Base-by-base conservation (phyloP, 1,140 invertebrate genomes). In the Pomacea maculata region DNA sequence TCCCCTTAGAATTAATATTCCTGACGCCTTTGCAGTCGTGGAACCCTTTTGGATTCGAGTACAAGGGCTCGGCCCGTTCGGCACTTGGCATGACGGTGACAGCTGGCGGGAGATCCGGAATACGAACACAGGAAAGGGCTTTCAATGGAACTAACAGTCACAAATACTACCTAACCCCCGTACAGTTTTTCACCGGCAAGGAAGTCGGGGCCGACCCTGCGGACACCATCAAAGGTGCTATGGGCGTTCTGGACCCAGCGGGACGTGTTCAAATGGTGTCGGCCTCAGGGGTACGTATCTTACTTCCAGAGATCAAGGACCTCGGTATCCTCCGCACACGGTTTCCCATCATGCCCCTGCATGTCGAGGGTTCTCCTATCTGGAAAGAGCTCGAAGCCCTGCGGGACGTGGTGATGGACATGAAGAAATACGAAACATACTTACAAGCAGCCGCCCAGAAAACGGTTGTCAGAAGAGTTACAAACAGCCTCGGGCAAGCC, bases 1-100 rank as follows among this genome's bases (percentile, higher is more conserved):
- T 89, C 10, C 88, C 88, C 11, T 72, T 89, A 25, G 88, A 89
- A 79, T 80, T 89, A 25, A 83, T 89, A 25, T 89, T 84, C 77
- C 63, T 87, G n/a, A 89, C 88, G 21, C 88, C 88, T 4, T 79
- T 89, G n/a, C 63, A 79, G 8, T 77, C 61, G 45, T 89, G 88
- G 88, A 89, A 89, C 74, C 88, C 88, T n/a, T 86, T 87, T 80
- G 80, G 85, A 21, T 55, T 89, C 1, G 21, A 75, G 57, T 82
- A 68, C 67, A 83, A 54, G 67, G 73, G 73, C 7, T 17, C 34
- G 10, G 25, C 34, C 55, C 19, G 45, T 72, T 74, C 17, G 15
- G 34, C 8, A 14, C n/a, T 6, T 45, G 74, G 54, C 17, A 71
- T n/a, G 68, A 64, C 63, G 19, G 34, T 77, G 63, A 75, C 55